A percentile compares a stretch with the other conserved stretches of the same genome.
Conservation (phyloP, 2,797 vertebrate species). For the Enteromius unitaeniatus region DNA sequence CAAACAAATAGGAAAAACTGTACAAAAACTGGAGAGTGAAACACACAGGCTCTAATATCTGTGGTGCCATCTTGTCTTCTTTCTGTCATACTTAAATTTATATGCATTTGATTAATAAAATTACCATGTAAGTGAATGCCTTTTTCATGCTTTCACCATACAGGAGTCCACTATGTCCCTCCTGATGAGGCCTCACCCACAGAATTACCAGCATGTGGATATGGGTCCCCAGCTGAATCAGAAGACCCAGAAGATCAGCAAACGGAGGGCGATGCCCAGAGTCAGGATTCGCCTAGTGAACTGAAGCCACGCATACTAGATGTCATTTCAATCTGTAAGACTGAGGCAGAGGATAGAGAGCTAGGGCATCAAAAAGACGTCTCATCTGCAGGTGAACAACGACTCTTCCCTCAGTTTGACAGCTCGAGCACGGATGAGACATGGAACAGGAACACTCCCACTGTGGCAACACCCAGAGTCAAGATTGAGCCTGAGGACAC, state of each 20-base stretch:
- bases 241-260: conserved; percentile 49
- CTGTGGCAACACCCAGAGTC: conserved; percentile 54
- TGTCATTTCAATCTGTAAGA: conserved; percentile 46
- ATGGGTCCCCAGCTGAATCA: background rate
- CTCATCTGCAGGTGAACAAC: conserved; percentile 28
- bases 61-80: too few species aligned
- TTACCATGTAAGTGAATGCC: background rate
- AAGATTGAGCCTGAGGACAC: conserved; percentile 72
- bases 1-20: too few species aligned
- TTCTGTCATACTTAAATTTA: background rate
- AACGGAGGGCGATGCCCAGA: conserved; percentile 22
- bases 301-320: conserved; percentile 54
- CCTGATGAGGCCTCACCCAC: conserved; percentile 55
- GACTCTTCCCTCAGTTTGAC: conserved; percentile 22
- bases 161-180: conserved; percentile 60
- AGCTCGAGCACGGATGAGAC: conserved; percentile 5
- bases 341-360: conserved; percentile 29
- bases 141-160: conserved; percentile 7
- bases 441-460: background rate
- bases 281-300: conserved; percentile 15
- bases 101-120: background rate
- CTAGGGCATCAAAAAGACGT: conserved; percentile 10
- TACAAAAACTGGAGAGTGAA: too few species aligned
- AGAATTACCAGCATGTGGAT: conserved; percentile 52
- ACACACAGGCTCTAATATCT: too few species aligned